Base-by-base conservation (phyloP, 2,113 vertebrate species). In the Osmerus eperlanus region DNA sequence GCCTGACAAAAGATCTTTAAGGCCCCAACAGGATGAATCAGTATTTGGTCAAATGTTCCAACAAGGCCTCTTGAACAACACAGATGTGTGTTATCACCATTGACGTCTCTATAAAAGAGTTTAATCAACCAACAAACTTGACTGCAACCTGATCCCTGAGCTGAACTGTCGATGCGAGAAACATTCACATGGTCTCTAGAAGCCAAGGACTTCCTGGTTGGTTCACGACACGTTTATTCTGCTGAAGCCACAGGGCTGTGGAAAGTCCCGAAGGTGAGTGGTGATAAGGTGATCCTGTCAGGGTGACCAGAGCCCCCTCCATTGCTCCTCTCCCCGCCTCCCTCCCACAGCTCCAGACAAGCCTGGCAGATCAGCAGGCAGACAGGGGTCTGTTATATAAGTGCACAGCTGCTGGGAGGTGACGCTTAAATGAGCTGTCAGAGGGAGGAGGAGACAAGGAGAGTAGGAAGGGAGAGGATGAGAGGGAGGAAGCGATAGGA, bases 341-440 rank as follows among this genome's bases (percentile, higher is more conserved):
- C 19, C 47, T 51, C 11, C 15, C 19, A 8, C 67, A 18, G 15
- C 53, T 71, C 16, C 65, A 12, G 41, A 47, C 55, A 56, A 21
- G 52, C 52, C 74, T 19, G 29, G 0, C 69, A 63, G 2, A 11
- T 0, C 69, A 63, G 2, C 14, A 3, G 76, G 54, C 19, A 28
- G 65, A 76, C 67, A 63, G 55, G 77, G 8, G 59, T 66, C 73
- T 29, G 79, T 86, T 87, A 77, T 78, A 1, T 84, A 89, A 87
- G 77, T 69, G 51, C 75, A 77, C 83, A 80, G 84, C 86, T 87
- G 84, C 84, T 78, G 79, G 70, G 70, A 82, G 80, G 79, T 78
- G 86, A 85, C 87, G 85, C 79, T 86, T 79, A 85, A 87, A 86
- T 84, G 78, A 87, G 79, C 83, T 69, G 85, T 82, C 80, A 73